Evolutionary conservation across 2,888 invertebrate species (phyloP).

Genomic region (Invenusta paracnida): DNA sequence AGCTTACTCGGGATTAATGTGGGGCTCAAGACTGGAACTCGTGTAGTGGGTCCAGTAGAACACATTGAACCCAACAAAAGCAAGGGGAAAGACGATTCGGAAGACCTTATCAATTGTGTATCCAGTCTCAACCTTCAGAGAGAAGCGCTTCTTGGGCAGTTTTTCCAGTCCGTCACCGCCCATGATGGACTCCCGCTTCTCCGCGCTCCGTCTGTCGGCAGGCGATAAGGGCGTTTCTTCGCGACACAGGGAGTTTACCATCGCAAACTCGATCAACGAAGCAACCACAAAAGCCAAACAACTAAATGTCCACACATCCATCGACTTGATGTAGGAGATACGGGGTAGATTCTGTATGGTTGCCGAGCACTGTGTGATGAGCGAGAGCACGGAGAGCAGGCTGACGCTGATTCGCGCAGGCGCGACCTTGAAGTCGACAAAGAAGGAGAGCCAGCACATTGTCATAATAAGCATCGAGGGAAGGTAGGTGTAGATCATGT

Average conservation of each 20-base stretch:
- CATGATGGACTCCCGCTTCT: neutral
- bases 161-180: neutral
- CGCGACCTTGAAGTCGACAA: slow-evolving; percentile 14
- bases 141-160: neutral
- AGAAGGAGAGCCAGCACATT: slow-evolving; percentile 23
- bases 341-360: neutral
- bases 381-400: neutral
- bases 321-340: slow-evolving; percentile 10
- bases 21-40: too few species aligned
- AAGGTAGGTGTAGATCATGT: slow-evolving; percentile 8
- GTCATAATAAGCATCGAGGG: neutral
- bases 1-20: too few species aligned
- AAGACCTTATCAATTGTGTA: neutral
- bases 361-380: slow-evolving; percentile 1
- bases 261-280: slow-evolving; percentile 11
- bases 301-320: slow-evolving; percentile 3
- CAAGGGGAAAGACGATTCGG: neutral
- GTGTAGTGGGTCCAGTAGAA: too few species aligned
- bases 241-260: slow-evolving; percentile 13
- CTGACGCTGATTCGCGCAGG: neutral
- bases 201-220: neutral
- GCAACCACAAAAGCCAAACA: slow-evolving; percentile 3
- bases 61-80: too few species aligned
- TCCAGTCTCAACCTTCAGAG: neutral
- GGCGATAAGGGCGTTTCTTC: neutral